Evolutionary conservation across 2,113 vertebrate species (phyloP).

Genomic region (Microcebus ravelobensis): DNA sequence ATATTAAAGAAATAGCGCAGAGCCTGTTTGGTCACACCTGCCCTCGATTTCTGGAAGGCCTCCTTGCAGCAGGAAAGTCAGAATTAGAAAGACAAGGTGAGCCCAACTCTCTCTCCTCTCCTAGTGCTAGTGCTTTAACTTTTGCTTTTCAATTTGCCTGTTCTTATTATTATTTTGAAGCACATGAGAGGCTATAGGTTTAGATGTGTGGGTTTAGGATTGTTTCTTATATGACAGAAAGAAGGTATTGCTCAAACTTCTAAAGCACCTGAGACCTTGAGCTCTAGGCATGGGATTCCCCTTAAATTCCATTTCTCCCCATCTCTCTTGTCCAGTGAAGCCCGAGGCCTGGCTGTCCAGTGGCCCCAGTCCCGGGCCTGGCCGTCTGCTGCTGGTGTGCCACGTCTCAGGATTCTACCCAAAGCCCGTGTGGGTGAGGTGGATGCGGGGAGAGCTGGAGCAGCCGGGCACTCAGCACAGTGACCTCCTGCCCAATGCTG

Average conservation of each 20-base stretch:
- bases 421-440: slow-evolving; percentile 46
- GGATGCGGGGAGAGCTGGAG: slow-evolving; percentile 42
- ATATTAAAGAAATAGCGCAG: slow-evolving; percentile 9
- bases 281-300: not conserved
- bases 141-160: not conserved
- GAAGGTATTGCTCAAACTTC: not conserved
- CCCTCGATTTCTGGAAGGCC: slow-evolving; percentile 6
- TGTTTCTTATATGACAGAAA: not conserved
- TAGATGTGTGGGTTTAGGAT: not conserved
- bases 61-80: not conserved
- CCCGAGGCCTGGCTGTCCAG: slow-evolving; percentile 43
- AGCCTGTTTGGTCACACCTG: not conserved
- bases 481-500: slow-evolving; percentile 4
- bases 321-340: slow-evolving; percentile 7
- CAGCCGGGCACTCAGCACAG: not conserved
- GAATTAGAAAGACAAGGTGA: slow-evolving; percentile 59
- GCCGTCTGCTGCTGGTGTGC: slow-evolving; percentile 52
- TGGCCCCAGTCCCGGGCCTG: not conserved
- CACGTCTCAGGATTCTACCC: slow-evolving; percentile 62
- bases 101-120: not conserved
- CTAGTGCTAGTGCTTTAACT: not conserved
- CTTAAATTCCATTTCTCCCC: not conserved
- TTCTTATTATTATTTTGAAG: not conserved
- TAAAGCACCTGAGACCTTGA: not conserved
- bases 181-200: not conserved